These are phyloP conservation scores for Vipera latastei DNA, from an alignment of 2,797 vertebrate genomes.

Conservation along the genomic window DNA sequence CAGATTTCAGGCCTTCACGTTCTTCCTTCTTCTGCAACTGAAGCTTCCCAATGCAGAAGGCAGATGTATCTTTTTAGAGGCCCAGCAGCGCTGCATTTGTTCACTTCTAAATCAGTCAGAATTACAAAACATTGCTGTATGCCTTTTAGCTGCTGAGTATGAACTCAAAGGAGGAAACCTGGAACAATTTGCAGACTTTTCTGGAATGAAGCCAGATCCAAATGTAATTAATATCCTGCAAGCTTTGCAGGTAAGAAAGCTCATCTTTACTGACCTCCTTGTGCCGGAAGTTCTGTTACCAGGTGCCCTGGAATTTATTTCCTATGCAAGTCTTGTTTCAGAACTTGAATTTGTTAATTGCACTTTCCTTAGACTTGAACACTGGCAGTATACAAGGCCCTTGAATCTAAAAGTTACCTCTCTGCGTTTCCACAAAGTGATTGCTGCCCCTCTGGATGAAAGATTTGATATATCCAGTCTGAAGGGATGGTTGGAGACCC, in stretches of 20 bases:
- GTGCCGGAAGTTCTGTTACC: slow-evolving; percentile 63
- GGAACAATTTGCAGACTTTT: slow-evolving; percentile 27
- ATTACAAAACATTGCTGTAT: slow-evolving; percentile 19
- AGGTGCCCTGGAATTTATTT: slow-evolving; percentile 55
- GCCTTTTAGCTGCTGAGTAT: slow-evolving; percentile 53
- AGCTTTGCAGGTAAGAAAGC: slow-evolving; percentile 44
- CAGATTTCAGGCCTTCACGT: neutral
- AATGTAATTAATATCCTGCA: neutral
- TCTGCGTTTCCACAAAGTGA: slow-evolving; percentile 64
- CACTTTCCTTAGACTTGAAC: slow-evolving; percentile 37
- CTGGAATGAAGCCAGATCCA: neutral
- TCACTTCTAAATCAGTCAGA: slow-evolving; percentile 44
- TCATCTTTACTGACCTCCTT: slow-evolving; percentile 52
- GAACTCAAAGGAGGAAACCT: slow-evolving; percentile 66
- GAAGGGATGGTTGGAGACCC: slow-evolving; percentile 57
- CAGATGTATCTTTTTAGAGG: slow-evolving; percentile 45
- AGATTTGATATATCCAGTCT: slow-evolving; percentile 32
- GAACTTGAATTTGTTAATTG: slow-evolving; percentile 67
- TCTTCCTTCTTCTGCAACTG: slow-evolving; percentile 48
- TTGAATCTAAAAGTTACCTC: slow-evolving; percentile 42
- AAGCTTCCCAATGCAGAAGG: slow-evolving; percentile 25
- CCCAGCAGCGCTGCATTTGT: slow-evolving; percentile 61
- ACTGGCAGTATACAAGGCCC: neutral
- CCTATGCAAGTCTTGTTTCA: slow-evolving; percentile 51
- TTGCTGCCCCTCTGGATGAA: neutral